phyloP scores from a whole-genome alignment of 2,888 invertebrate genomes.

The Pterostichus niger region DNA sequence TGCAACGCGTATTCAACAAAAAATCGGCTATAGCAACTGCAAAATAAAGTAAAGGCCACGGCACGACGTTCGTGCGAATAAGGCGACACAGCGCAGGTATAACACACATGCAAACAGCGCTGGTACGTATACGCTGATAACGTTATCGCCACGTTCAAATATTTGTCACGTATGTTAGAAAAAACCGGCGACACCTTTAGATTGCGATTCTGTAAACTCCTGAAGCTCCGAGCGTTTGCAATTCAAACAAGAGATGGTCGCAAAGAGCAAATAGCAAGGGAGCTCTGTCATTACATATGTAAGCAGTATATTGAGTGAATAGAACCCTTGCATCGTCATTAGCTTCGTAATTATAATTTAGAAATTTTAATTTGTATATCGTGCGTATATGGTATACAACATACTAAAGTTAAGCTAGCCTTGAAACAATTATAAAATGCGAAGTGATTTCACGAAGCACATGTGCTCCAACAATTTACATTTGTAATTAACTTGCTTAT shows the following conservation, averaged over 20 bases:
- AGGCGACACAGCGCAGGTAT: conserved; percentile 38
- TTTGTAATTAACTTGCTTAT: conserved; percentile 35
- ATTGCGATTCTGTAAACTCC: conserved; percentile 33
- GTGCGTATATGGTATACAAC: conserved; percentile 22
- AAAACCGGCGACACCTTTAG: conserved; percentile 51
- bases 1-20: neutral
- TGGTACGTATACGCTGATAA: conserved; percentile 57
- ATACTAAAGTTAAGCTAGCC: conserved; percentile 19
- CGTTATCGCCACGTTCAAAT: conserved; percentile 65
- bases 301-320: conserved; percentile 28
- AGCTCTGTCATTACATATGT: conserved; percentile 35
- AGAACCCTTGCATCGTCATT: conserved; percentile 1
- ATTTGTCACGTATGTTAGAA: conserved; percentile 65
- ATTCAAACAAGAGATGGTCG: conserved; percentile 30
- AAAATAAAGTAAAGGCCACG: conserved; percentile 2
- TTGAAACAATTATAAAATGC: conserved; percentile 43
- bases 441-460: conserved; percentile 19
- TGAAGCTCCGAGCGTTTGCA: conserved; percentile 30
- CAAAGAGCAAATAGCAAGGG: conserved; percentile 20
- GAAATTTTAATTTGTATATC: conserved; percentile 43
- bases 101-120: conserved; percentile 52
- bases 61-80: conserved; percentile 14
- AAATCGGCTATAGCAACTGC: conserved; percentile 13
- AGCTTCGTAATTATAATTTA: conserved; percentile 22
- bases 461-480: conserved; percentile 46